Conservation (phyloP, 2,888 invertebrate genomes). For the Agriotes lineatus region DNA sequence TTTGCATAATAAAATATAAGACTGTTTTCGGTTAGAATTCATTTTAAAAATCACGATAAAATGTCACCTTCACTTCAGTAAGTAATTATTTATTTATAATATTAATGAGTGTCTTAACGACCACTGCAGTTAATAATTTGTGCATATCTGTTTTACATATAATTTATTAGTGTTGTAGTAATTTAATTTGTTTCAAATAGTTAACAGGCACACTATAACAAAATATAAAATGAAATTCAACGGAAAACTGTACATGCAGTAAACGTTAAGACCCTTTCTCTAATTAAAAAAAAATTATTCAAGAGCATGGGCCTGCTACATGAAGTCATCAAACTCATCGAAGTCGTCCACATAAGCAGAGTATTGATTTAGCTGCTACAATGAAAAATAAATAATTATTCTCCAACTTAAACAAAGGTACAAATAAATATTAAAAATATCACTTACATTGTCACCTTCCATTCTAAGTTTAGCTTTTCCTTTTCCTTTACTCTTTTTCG, state of each 20-base stretch:
- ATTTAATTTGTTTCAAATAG: too few species aligned
- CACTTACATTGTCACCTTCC: conserved; percentile 81
- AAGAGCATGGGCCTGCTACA: conserved; percentile 70
- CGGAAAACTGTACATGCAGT: conserved; percentile 1
- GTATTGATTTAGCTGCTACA: conserved; percentile 78
- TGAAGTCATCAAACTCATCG: conserved; percentile 80
- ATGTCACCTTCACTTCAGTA: conserved; percentile 27
- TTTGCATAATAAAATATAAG: conserved; percentile 34
- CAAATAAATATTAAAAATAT: background rate
- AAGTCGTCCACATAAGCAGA: conserved; percentile 76
- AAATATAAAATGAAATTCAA: background rate
- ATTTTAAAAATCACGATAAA: conserved; percentile 32
- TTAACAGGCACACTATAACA: too few species aligned
- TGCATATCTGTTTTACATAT: too few species aligned
- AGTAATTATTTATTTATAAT: conserved; percentile 22
- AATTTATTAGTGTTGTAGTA: too few species aligned
- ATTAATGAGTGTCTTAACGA: conserved; percentile 2
- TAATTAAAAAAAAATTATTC: conserved; percentile 53
- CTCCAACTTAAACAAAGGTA: conserved; percentile 55
- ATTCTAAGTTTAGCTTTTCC: conserved; percentile 84
- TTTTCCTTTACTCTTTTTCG: conserved; percentile 81
- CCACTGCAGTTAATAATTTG: conserved; percentile 1
- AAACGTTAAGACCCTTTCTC: conserved; percentile 24
- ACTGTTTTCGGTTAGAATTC: conserved; percentile 30
- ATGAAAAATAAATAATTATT: conserved; percentile 44